phyloP scores from a whole-genome alignment of 1,140 invertebrate species.

The Macrocentrus cingulum region DNA sequence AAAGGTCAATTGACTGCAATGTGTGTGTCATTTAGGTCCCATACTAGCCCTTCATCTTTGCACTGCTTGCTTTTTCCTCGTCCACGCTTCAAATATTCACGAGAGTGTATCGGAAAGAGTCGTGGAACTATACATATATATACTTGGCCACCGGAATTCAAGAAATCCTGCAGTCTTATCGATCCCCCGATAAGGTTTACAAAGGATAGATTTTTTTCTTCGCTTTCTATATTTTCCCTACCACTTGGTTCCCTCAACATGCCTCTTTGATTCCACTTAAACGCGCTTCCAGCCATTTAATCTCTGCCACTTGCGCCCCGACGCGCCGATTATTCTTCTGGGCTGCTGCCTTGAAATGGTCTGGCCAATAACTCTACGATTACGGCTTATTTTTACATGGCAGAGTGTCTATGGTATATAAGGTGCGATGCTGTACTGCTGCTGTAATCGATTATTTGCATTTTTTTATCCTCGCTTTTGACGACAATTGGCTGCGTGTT shows the following conservation, averaged over 20 bases:
- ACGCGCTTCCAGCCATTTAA: conserved; percentile 27
- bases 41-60: too few relatives aligned
- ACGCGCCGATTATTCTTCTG: conserved; percentile 26
- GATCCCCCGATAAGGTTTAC: conserved; percentile 25
- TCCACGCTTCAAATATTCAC: conserved; percentile 29
- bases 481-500: too few relatives aligned
- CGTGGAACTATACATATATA: too few relatives aligned
- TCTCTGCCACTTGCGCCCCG: conserved; percentile 23
- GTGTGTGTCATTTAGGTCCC: too few relatives aligned
- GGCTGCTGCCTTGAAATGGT: conserved; percentile 25
- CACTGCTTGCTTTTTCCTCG: too few relatives aligned
- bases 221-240: conserved; percentile 25
- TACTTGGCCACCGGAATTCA: conserved; percentile 27
- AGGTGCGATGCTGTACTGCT: neutral
- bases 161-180: conserved; percentile 28
- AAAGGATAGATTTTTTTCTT: conserved; percentile 24
- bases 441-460: conserved; percentile 5
- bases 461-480: too few relatives aligned
- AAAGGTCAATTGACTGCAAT: too few relatives aligned
- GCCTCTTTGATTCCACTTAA: conserved; percentile 31
- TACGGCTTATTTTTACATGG: conserved; percentile 15
- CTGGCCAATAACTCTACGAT: conserved; percentile 26
- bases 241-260: conserved; percentile 22
- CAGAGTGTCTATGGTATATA: neutral
- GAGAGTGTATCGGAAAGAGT: conserved; percentile 27